phyloP scores from a whole-genome alignment of 2,113 vertebrate species.

The Salvelinus sp. region DNA sequence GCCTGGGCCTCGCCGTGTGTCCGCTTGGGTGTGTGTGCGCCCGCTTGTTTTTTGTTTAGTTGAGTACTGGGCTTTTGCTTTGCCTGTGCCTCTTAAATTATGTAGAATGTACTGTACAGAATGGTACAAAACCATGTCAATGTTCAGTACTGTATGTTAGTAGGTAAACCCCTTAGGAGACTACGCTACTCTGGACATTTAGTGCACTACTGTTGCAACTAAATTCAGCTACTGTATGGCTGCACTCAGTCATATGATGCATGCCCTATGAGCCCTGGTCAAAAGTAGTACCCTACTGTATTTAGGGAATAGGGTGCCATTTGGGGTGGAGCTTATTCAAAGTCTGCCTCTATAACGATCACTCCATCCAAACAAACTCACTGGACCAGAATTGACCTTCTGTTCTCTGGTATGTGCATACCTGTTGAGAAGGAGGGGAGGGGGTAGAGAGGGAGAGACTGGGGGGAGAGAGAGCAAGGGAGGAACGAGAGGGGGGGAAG shows the following conservation, averaged over 20 bases:
- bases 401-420: not conserved
- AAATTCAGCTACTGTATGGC: too few relatives aligned
- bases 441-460: too few relatives aligned
- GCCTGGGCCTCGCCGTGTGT: constrained; percentile 3
- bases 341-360: constrained; percentile 9
- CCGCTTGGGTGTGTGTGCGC: too few relatives aligned
- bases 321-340: constrained; percentile 6
- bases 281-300: not conserved
- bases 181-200: too few relatives aligned
- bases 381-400: too few relatives aligned
- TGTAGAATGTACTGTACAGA: constrained; percentile 20
- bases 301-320: not conserved
- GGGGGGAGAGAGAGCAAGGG: too few relatives aligned
- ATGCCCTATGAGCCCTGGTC: too few relatives aligned
- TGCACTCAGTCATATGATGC: too few relatives aligned
- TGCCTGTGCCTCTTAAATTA: constrained; percentile 39
- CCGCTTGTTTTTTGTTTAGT: constrained; percentile 12
- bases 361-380: not conserved
- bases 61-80: not conserved
- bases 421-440: not conserved
- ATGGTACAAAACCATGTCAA: constrained; percentile 24
- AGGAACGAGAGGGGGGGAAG: too few relatives aligned
- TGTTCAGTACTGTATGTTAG: constrained; percentile 1
- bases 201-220: too few relatives aligned
- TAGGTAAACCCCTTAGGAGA: too few relatives aligned